These are phyloP conservation scores for Nycticryphes semicollaris DNA, from an alignment of 2,113 vertebrate species.

Conservation along the genomic window DNA sequence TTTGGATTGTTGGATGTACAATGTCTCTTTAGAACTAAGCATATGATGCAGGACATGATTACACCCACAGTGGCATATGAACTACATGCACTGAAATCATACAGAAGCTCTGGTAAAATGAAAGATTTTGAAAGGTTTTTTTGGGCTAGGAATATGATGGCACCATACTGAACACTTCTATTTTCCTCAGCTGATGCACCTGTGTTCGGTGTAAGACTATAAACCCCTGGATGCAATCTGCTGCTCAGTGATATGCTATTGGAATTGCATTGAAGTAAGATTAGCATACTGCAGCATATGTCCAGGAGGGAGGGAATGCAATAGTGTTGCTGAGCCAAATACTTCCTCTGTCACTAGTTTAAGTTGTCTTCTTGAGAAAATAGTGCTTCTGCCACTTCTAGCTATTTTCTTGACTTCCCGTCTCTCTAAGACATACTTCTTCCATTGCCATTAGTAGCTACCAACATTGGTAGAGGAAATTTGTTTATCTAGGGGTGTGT, in stretches of 20 bases:
- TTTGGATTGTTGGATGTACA: not conserved
- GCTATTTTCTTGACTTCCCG: not conserved
- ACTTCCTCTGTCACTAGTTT: not conserved
- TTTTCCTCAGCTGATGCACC: not conserved
- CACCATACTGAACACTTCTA: not conserved
- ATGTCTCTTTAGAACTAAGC: not conserved
- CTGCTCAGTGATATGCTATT: not conserved
- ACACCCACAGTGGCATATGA: not conserved
- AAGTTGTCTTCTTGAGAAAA: not conserved
- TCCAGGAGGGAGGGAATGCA: not conserved
- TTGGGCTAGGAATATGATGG: not conserved
- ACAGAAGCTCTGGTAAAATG: not conserved
- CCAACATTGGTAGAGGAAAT: not conserved
- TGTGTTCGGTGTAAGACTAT: not conserved
- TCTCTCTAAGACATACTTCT: not conserved
- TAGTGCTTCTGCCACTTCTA: not conserved
- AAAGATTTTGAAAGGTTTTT: not conserved
- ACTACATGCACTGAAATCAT: not conserved
- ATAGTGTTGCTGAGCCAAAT: not conserved
- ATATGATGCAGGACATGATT: fast-evolving
- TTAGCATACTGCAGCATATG: not conserved
- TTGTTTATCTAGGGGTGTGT: not conserved
- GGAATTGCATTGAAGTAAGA: not conserved
- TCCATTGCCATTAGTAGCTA: not conserved
- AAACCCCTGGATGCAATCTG: not conserved